Base-by-base conservation (phyloP, 2,113 vertebrate species). In the Misgurnus anguillicaudatus region DNA sequence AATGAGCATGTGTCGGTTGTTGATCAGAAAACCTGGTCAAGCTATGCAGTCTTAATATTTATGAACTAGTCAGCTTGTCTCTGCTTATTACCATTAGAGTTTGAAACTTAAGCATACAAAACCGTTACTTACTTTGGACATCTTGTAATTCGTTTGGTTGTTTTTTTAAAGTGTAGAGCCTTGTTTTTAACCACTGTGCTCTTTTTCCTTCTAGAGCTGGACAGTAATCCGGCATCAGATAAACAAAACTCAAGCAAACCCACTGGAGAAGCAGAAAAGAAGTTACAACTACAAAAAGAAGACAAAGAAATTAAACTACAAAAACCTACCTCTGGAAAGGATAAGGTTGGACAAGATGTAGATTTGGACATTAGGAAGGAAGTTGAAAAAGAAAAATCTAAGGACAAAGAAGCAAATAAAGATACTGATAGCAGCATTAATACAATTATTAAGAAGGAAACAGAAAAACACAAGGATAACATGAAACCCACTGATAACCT, bases 151-250 rank as follows among this genome's bases (percentile, higher is more conserved):
- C 3, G 24, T 31, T 31, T 31, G 24, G 24, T 31, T 31, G 24
- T 31, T 31, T 31, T n/a, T 31, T 31, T 31, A 31, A 31, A 31
- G 24, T 31, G 24, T 1, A 31, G 24, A 31, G 24, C 24, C 24
- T 57, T 71, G 1, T n/a, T 39, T 11, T 24, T 21, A 48, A 9
- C 3, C 5, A n/a, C 11, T 55, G 9, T 76, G 31, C 75, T 2
- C 79, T 55, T 71, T 72, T 9, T 77, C 3, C n/a, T 82, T 80
- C 36, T 88, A 94, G 92, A 91, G 39, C 88, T 90, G 77, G 89
- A 90, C 41, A 87, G 88, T 1, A 87, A 91, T 19, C 78, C 80
- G 38, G 83, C 87, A 66, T 82, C 86, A 68, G 91, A 87, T 48
- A 84, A 89, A 67, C 87, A 71, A 78, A 84, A 75, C 19, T 85